Evolutionary conservation across 2,797 vertebrate species (phyloP).

Genomic region (Benthosema pterotum): DNA sequence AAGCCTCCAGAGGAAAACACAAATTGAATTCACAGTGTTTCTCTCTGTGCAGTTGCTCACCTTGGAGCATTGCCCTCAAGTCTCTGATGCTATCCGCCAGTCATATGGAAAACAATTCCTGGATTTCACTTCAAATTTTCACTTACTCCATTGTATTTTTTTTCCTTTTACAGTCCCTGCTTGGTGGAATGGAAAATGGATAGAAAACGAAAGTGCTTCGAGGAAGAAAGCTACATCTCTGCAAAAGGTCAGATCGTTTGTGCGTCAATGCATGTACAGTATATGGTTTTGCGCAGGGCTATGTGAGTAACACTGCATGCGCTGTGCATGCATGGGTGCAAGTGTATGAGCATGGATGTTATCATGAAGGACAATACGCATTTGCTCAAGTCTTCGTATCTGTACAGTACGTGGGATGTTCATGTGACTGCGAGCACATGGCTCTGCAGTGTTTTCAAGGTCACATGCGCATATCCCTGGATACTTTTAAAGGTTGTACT

Average conservation of each 20-base stretch:
- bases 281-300: neutral
- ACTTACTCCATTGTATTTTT: constrained; percentile 3
- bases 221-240: constrained; percentile 46
- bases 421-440: too few species aligned
- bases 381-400: too few species aligned
- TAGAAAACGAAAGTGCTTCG: constrained; percentile 39
- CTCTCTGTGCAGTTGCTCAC: constrained; percentile 15
- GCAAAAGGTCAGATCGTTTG: constrained; percentile 62
- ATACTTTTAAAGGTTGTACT: too few species aligned
- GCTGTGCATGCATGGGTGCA: neutral
- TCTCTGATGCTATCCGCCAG: constrained; percentile 27
- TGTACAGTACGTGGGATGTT: too few species aligned
- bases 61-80: constrained; percentile 17
- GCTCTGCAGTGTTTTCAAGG: neutral
- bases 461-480: neutral
- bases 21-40: constrained; percentile 35
- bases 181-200: constrained; percentile 53
- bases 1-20: neutral
- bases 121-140: constrained; percentile 32
- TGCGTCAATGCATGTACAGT: constrained; percentile 15
- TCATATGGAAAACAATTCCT: constrained; percentile 31
- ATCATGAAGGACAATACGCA: too few species aligned
- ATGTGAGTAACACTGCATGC: neutral
- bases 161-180: constrained; percentile 16
- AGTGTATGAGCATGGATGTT: neutral